Evolutionary conservation across 2,888 invertebrate species (phyloP).

Genomic region (Biston stratarius): DNA sequence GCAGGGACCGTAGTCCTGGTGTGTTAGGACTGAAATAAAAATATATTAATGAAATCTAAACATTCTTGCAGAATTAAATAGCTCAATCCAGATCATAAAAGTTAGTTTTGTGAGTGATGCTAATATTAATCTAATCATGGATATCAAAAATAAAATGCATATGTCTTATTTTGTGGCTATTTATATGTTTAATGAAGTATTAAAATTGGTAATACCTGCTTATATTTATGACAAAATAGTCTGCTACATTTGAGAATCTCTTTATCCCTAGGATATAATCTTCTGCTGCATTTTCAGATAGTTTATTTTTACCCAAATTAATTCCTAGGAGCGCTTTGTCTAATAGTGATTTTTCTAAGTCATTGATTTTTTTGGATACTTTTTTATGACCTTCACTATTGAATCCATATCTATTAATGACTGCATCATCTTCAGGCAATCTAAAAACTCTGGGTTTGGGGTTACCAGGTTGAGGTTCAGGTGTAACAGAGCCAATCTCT

Average conservation of each 20-base stretch:
- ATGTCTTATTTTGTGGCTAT: background rate
- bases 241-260: conserved; percentile 93
- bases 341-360: conserved; percentile 81
- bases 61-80: background rate
- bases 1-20: conserved; percentile 94
- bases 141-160: no score
- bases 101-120: no score
- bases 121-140: no score
- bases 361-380: conserved; percentile 89
- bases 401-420: conserved; percentile 96
- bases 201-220: conserved; percentile 87
- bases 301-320: conserved; percentile 98
- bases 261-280: conserved; percentile 96
- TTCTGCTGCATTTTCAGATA: conserved; percentile 89
- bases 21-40: conserved; percentile 94
- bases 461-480: conserved; percentile 97
- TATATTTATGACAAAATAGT: conserved; percentile 98
- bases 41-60: background rate
- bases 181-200: background rate
- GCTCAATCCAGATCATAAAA: background rate
- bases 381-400: conserved; percentile 96
- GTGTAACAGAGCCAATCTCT: conserved; percentile 98
- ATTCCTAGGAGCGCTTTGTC: conserved; percentile 92
- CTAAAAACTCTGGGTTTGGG: conserved; percentile 97
- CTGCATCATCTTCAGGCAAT: conserved; percentile 92